Conservation (phyloP, 92 coral and sea anemone genomes). For the Phenganax marumi region DNA sequence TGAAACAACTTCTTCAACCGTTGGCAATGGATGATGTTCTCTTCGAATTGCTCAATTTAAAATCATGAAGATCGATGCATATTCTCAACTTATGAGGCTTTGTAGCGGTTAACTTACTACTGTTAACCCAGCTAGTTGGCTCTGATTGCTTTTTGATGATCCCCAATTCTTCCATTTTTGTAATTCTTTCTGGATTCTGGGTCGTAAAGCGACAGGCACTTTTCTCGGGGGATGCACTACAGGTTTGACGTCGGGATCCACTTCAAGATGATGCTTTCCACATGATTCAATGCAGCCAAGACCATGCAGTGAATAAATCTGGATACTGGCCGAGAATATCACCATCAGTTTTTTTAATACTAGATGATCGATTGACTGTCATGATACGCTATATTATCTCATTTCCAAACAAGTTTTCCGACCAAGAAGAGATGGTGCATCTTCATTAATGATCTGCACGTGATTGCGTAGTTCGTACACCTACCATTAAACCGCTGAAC, state of each 20-base stretch:
- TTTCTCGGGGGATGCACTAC: conserved; percentile 24
- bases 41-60: conserved; percentile 8
- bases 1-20: conserved; percentile 1
- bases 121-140: conserved; percentile 28
- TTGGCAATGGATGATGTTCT: conserved; percentile 15
- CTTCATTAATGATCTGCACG: neutral
- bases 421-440: neutral
- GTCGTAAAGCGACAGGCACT: conserved; percentile 16
- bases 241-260: neutral
- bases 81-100: neutral
- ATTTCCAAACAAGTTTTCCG: neutral
- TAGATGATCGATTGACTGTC: neutral
- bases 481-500: too few relatives aligned
- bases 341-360: neutral
- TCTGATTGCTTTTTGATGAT: conserved; percentile 23
- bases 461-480: too few relatives aligned
- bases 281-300: conserved; percentile 12
- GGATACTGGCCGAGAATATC: conserved; percentile 33
- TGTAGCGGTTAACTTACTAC: neutral
- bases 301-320: conserved; percentile 34
- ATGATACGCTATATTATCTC: neutral
- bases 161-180: conserved; percentile 22
- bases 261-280: conserved; percentile 25
- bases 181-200: conserved; percentile 12
- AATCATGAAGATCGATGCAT: conserved; percentile 3